Conservation (phyloP, 2,797 vertebrate species). For the Lepus oiostolus region DNA sequence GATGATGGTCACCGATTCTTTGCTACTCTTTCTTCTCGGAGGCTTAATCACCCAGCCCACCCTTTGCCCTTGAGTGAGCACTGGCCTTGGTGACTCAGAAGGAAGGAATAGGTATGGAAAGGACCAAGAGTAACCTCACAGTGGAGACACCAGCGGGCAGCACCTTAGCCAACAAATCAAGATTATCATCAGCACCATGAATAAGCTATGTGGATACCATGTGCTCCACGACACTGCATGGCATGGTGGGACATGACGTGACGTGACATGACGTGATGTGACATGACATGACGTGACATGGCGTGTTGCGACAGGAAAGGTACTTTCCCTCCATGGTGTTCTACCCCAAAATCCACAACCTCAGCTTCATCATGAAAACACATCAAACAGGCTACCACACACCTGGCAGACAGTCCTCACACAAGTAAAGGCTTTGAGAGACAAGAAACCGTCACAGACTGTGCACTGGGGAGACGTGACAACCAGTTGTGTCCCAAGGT, state of each 20-base stretch:
- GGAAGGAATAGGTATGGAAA: background rate
- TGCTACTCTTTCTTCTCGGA: background rate
- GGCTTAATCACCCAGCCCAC: too few species aligned
- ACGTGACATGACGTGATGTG: accelerated
- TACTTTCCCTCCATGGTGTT: background rate
- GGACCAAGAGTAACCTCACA: background rate
- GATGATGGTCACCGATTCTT: background rate
- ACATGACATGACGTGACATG: accelerated
- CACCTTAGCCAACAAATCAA: background rate
- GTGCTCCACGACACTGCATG: accelerated
- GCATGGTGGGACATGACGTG: background rate
- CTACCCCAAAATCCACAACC: background rate
- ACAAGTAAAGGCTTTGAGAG: background rate
- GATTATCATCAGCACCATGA: background rate
- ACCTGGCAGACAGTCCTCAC: background rate
- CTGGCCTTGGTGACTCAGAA: background rate
- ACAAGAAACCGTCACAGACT: background rate
- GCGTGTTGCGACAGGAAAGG: too few species aligned
- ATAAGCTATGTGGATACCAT: accelerated
- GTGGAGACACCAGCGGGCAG: background rate
- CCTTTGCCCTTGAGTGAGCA: background rate
- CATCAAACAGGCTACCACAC: background rate
- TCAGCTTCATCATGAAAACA: background rate
- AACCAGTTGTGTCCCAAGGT: background rate
- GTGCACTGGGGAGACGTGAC: background rate